A percentile compares a stretch with the other conserved stretches of the same genome.
Conservation (phyloP, 1,140 invertebrate genomes). For the Heliconius melpomene region DNA sequence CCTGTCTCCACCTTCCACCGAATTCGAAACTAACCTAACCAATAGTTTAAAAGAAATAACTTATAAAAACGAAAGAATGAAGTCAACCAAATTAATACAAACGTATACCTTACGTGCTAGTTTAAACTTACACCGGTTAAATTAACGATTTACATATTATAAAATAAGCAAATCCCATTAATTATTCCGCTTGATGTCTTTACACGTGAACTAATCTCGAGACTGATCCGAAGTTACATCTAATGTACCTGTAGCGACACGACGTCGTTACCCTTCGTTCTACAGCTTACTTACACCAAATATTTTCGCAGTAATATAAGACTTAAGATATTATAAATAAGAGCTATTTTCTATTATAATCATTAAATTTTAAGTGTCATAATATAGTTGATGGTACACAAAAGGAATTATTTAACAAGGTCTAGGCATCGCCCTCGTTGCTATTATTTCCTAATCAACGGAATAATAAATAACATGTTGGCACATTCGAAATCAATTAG, state of each 20-base stretch:
- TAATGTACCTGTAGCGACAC: constrained; percentile 10
- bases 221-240: constrained; percentile 29
- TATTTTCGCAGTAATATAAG: neutral
- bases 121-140: neutral
- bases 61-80: no score
- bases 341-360: neutral
- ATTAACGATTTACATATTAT: neutral
- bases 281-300: neutral
- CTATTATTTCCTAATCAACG: constrained; percentile 44
- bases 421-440: constrained; percentile 17
- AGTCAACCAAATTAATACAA: neutral
- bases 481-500: constrained; percentile 38
- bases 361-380: neutral
- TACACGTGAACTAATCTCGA: constrained; percentile 24
- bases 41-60: no score
- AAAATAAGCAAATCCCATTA: constrained; percentile 13
- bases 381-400: constrained; percentile 29
- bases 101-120: neutral
- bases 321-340: neutral
- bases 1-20: no score
- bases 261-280: neutral
- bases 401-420: constrained; percentile 55
- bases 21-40: no score
- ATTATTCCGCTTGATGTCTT: constrained; percentile 29
- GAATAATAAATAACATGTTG: constrained; percentile 45